Conservation (phyloP, 2,888 invertebrate genomes). For the Ferrisia virgata region DNA sequence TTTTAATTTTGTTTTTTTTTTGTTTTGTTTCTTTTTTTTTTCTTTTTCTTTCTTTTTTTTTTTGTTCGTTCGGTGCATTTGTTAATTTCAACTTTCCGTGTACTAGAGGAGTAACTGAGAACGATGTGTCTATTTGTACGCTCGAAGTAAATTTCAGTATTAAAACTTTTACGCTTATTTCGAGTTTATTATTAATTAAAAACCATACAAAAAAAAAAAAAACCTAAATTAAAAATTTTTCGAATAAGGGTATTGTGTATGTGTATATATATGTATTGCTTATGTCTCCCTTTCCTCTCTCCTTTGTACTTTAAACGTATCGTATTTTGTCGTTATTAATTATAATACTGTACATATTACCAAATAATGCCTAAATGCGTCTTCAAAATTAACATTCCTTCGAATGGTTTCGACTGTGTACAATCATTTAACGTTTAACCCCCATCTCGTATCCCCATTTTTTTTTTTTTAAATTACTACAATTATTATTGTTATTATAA, state of each 20-base stretch:
- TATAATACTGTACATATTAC: no score
- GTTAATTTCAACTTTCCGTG: no score
- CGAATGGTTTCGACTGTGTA: constrained; percentile 9
- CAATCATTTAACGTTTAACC: constrained; percentile 32
- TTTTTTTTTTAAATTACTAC: not conserved
- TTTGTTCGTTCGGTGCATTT: no score
- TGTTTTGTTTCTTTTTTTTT: no score
- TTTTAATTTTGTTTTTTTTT: no score
- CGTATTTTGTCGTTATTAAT: not conserved
- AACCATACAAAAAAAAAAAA: not conserved
- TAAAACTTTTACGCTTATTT: constrained; percentile 29
- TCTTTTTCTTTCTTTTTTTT: no score
- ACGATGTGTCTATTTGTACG: no score
- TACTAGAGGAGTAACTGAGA: no score
- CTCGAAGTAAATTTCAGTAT: constrained; percentile 30
- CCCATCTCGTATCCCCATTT: not conserved
- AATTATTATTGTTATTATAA: no score
- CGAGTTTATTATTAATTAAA: constrained; percentile 5
- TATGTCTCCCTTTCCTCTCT: not conserved
- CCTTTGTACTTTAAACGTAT: not conserved
- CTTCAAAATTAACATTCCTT: constrained; percentile 17
- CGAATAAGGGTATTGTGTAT: not conserved
- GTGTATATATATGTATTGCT: not conserved
- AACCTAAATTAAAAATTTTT: not conserved
- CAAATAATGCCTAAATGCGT: constrained; percentile 14